These are phyloP conservation scores for Reticulitermes speratus DNA, from an alignment of 1,140 invertebrate species.

Conservation along the genomic window DNA sequence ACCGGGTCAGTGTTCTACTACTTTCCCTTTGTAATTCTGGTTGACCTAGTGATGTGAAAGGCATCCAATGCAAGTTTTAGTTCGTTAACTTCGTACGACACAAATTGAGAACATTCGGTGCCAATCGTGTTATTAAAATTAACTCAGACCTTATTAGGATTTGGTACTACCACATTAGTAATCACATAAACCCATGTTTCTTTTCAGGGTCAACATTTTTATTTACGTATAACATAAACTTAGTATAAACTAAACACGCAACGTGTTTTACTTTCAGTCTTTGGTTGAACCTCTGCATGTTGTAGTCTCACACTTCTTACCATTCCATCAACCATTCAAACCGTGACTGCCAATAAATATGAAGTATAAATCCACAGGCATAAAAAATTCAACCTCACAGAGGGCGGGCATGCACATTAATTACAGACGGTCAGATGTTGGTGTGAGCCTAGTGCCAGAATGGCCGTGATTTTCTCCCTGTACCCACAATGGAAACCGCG, in stretches of 20 bases:
- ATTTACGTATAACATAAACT: no score
- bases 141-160: no score
- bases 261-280: background rate
- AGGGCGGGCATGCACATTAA: background rate
- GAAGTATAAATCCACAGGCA: background rate
- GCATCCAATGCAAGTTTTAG: background rate
- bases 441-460: background rate
- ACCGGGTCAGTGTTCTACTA: background rate
- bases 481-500: conserved; percentile 61
- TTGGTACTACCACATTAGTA: no score
- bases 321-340: no score
- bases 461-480: conserved; percentile 9
- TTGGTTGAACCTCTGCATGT: background rate
- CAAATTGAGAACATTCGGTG: background rate
- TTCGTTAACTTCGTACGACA: background rate
- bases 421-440: no score
- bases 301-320: no score
- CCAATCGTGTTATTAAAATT: no score
- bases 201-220: no score
- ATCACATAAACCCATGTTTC: no score
- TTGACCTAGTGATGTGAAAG: conserved; percentile 15
- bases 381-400: background rate
- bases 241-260: no score
- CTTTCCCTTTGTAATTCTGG: background rate
- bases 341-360: background rate